Conservation (phyloP, 2,113 vertebrate species). For the Rousettus leschenaultii region DNA sequence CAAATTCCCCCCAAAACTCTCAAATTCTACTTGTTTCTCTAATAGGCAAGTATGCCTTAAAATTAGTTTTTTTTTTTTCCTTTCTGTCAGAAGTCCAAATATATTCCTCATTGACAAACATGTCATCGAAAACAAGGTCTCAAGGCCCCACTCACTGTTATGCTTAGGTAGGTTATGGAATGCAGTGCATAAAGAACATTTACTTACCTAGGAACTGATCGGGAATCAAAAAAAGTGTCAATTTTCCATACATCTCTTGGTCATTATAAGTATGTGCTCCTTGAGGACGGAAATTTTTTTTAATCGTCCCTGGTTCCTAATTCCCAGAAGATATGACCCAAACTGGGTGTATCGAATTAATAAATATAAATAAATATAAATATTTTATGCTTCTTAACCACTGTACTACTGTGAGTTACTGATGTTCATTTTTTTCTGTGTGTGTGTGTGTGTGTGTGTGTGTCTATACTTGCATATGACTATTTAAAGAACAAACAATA, state of each 20-base stretch:
- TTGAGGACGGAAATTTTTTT: neutral
- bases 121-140: neutral
- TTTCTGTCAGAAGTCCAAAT: neutral
- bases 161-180: neutral
- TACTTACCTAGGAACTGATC: neutral
- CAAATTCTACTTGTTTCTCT: neutral
- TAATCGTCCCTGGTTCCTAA: neutral
- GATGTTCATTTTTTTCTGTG: neutral
- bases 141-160: neutral
- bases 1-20: neutral
- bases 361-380: constrained; percentile 17
- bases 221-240: neutral
- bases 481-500: neutral
- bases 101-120: neutral
- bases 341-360: neutral
- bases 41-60: neutral
- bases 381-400: neutral
- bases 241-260: neutral
- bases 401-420: neutral
- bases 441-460: fast-evolving
- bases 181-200: neutral
- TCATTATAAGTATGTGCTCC: neutral
- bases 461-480: neutral
- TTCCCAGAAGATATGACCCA: neutral
- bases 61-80: neutral